phyloP scores from a whole-genome alignment of 2,797 vertebrate genomes.

The Melanotaenia maccullochi region DNA sequence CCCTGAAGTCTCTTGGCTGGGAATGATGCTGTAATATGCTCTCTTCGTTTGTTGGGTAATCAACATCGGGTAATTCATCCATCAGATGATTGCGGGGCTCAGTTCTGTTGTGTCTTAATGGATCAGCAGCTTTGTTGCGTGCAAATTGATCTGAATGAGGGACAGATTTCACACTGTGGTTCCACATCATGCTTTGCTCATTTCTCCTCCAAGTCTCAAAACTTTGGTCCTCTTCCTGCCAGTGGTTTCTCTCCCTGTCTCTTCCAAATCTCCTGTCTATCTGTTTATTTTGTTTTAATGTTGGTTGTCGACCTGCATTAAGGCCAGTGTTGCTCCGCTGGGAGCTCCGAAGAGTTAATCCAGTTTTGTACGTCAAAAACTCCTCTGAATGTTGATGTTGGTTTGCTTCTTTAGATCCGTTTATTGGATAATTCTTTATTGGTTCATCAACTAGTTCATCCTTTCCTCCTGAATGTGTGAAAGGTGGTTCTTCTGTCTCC shows the following conservation, averaged over 20 bases:
- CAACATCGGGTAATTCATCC: conserved; percentile 68
- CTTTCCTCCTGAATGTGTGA: conserved; percentile 7
- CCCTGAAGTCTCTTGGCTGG: conserved; percentile 14
- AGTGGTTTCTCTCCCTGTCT: conserved; percentile 14
- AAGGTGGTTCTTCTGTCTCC: conserved; percentile 34
- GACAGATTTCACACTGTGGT: conserved; percentile 16
- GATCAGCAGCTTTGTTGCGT: conserved; percentile 8
- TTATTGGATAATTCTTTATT: conserved; percentile 17
- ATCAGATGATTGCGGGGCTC: conserved; percentile 36
- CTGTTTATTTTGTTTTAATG: conserved; percentile 32
- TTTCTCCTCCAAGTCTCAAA: conserved; percentile 22
- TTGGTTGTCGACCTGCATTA: background rate
- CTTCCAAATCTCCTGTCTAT: conserved; percentile 55
- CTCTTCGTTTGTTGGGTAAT: conserved; percentile 56
- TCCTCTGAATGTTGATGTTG: conserved; percentile 20
- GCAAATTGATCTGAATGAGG: conserved; percentile 24
- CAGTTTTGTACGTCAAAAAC: background rate
- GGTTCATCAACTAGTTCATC: conserved; percentile 38
- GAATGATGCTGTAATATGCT: conserved; percentile 19
- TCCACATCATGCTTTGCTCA: conserved; percentile 53
- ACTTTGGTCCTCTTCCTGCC: conserved; percentile 34
- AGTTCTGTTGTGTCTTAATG: conserved; percentile 25
- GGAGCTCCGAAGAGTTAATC: background rate
- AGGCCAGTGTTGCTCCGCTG: background rate
- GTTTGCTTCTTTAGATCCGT: conserved; percentile 38